phyloP scores from a whole-genome alignment of 2,888 invertebrate species.

The Acleris holmiana region DNA sequence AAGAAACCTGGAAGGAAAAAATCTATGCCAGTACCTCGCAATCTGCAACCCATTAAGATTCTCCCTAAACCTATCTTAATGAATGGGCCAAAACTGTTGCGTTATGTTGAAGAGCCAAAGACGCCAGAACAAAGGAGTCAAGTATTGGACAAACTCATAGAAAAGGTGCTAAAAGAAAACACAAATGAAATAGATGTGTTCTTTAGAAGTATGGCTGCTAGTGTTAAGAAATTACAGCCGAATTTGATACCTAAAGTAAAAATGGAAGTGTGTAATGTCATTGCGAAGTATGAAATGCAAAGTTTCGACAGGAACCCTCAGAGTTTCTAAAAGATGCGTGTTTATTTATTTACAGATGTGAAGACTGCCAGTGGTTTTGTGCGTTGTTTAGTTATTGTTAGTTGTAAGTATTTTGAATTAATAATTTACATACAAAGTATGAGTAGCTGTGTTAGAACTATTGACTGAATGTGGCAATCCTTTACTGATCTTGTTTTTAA shows the following conservation, averaged over 20 bases:
- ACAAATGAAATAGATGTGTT: conserved; percentile 80
- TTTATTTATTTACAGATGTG: conserved; percentile 25
- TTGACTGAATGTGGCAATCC: conserved; percentile 28
- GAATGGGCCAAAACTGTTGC: conserved; percentile 67
- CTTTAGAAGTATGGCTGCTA: conserved; percentile 79
- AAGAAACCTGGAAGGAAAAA: conserved; percentile 68
- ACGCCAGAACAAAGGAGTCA: conserved; percentile 64
- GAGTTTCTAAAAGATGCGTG: conserved; percentile 39
- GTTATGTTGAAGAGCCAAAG: conserved; percentile 69
- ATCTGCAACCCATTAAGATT: conserved; percentile 72
- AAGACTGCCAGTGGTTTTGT: conserved; percentile 20
- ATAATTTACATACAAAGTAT: conserved; percentile 36
- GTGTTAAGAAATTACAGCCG: conserved; percentile 78
- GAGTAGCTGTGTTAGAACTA: conserved; percentile 13
- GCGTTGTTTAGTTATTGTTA: conserved; percentile 32
- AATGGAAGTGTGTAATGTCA: conserved; percentile 81
- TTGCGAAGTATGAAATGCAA: conserved; percentile 81
- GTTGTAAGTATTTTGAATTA: conserved; percentile 25
- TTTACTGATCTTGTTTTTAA: conserved; percentile 21
- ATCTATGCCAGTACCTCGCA: conserved; percentile 59
- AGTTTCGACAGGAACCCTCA: conserved; percentile 68
- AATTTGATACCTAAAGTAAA: conserved; percentile 79
- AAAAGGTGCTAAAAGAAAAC: conserved; percentile 74
- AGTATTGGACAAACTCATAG: conserved; percentile 73
- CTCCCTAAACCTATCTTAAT: conserved; percentile 72